Percentiles rank a stretch among this genome's conserved stretches.
Conservation (phyloP, 2,888 invertebrate genomes). For the Plemyria rubiginata region DNA sequence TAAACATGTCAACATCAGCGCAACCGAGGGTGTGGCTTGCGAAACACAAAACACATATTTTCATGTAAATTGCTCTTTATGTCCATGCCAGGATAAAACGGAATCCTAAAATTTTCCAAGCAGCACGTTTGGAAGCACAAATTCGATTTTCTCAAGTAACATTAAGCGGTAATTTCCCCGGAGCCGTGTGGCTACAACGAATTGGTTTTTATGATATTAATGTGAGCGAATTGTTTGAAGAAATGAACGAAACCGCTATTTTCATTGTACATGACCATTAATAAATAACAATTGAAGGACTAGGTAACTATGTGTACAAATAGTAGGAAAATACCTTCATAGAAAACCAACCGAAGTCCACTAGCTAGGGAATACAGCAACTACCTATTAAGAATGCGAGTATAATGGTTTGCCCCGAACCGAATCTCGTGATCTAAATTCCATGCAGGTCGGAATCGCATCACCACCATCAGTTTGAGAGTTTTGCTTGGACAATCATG, state of each 20-base stretch:
- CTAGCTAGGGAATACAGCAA: not conserved
- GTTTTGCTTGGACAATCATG: too few species aligned
- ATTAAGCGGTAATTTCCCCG: slow-evolving; percentile 38
- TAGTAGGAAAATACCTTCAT: not conserved
- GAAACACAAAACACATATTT: slow-evolving; percentile 46
- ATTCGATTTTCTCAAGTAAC: slow-evolving; percentile 35
- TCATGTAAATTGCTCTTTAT: slow-evolving; percentile 52
- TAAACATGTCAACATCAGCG: slow-evolving; percentile 54
- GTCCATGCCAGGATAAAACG: slow-evolving; percentile 25
- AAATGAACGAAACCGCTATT: slow-evolving; percentile 7
- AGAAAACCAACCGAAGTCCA: not conserved
- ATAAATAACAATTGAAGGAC: not conserved
- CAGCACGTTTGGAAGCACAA: slow-evolving; percentile 25
- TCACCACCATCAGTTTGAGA: too few species aligned
- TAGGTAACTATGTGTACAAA: not conserved
- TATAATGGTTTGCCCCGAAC: too few species aligned
- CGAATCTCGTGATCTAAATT: too few species aligned
- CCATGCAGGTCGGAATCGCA: too few species aligned
- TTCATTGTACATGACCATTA: slow-evolving; percentile 1
- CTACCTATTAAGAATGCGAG: not conserved
- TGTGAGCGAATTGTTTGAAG: slow-evolving; percentile 28
- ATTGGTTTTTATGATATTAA: slow-evolving; percentile 24
- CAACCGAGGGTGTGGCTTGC: slow-evolving; percentile 47
- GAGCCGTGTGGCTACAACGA: slow-evolving; percentile 25
- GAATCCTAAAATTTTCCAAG: slow-evolving; percentile 30